Evolutionary conservation across 2,797 vertebrate genomes (phyloP), one percentile per base, ranked within the genome.

Genomic region (Peromyscus nudipes): DNA sequence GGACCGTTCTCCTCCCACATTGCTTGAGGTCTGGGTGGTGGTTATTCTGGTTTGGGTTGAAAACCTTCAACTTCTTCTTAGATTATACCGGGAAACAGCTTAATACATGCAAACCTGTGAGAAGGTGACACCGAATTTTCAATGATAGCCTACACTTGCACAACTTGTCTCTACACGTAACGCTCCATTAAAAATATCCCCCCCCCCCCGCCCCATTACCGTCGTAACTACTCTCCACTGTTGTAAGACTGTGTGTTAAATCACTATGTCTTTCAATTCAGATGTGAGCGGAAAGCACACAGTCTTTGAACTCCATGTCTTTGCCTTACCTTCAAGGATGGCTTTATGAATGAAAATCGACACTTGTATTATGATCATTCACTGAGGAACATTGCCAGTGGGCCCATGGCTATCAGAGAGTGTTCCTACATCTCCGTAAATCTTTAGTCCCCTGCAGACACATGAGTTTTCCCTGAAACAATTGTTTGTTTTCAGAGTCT

Each of bases 31-130:
- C 97, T 98, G 97, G 95, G 85, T 97, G 95, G 90, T 75, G 96
- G 98, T 97, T 98, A 97, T 91, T 96, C 86, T 69, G 19, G 23
- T 92, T 57, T 0, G 67, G 87, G 95, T 95, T 95, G 95, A 97
- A 98, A 98, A 95, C 52, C 76, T 88, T 98, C 98, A 96, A 93
- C 96, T 94, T 97, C 83, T 96, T 97, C 90, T 93, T 96, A 97
- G 75, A 60, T 97, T 97, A 89, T 95, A 95, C 93, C 97, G 60
- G 91, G n/a, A 96, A 95, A 96, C 67, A 82, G 80, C 79, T 97
- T 93, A 89, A 86, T 92, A 94, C 87, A 79, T 73, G 73, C 37
- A 85, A 95, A 80, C 43, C 94, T 96, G 87, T 71, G 90, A 85
- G 84, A 94, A 84, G 88, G 84, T 82, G 95, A 97, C 92, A 94